These are phyloP conservation scores for Anagyrus pseudococci DNA, from an alignment of 2,888 invertebrate genomes.

Conservation along the genomic window DNA sequence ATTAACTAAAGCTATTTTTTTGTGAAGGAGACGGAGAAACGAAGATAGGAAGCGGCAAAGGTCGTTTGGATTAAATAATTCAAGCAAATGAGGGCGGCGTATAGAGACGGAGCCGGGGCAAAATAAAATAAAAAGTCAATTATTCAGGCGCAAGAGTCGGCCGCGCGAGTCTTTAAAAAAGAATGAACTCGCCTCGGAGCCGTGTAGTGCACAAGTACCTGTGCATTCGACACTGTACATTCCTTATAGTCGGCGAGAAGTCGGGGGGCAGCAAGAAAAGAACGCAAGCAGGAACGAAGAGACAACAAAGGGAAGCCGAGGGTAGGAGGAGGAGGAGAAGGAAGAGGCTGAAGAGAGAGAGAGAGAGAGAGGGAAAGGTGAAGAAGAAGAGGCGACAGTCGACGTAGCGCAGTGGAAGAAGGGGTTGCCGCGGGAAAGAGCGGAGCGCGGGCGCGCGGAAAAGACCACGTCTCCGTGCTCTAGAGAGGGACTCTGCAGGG, in stretches of 20 bases:
- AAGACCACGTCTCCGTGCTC: no score
- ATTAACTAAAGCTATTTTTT: no score
- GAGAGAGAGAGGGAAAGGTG: conserved; percentile 10
- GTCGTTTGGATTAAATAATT: no score
- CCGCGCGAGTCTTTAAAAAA: no score
- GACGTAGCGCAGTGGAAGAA: conserved; percentile 12
- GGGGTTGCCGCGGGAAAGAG: conserved; percentile 27
- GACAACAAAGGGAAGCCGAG: background rate
- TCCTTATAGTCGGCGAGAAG: background rate
- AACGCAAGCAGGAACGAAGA: background rate
- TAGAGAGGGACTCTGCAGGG: no score
- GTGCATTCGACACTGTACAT: background rate
- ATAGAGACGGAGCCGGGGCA: no score
- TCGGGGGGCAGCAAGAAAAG: no score
- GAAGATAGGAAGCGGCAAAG: no score
- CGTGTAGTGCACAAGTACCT: background rate
- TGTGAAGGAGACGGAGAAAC: no score
- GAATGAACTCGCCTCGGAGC: background rate
- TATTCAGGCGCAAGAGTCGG: background rate
- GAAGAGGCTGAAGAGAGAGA: background rate
- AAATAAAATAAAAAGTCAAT: background rate
- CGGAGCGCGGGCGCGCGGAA: conserved; percentile 25
- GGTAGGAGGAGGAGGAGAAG: background rate
- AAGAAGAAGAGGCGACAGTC: conserved; percentile 12
- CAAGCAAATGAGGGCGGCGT: no score